These are phyloP conservation scores for Tragelaphus buxtoni DNA, from an alignment of 2,113 vertebrate species.

Conservation along the genomic window DNA sequence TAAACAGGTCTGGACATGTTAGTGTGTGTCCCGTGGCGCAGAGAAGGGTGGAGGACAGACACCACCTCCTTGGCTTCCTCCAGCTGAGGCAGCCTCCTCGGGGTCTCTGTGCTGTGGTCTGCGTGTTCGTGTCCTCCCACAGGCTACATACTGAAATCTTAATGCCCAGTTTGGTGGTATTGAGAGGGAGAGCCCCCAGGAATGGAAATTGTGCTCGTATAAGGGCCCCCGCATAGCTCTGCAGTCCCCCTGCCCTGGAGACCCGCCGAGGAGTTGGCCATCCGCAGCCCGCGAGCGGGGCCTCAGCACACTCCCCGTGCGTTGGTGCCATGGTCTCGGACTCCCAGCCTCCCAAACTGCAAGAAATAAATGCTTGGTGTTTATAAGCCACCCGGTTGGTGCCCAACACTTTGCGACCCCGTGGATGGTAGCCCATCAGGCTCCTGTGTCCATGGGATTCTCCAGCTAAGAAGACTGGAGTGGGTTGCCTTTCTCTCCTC, in stretches of 20 bases:
- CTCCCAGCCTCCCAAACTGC: neutral
- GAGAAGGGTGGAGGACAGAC: rapidly evolving
- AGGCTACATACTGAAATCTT: neutral
- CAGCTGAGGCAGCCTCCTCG: neutral
- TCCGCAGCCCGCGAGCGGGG: neutral
- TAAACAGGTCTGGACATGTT: neutral
- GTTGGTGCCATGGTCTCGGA: rapidly evolving
- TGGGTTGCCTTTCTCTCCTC: neutral
- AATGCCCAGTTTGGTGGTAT: too few species aligned
- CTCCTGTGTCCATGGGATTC: neutral
- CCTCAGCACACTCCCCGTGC: neutral
- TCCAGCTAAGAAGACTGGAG: neutral
- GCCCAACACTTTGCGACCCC: rapidly evolving
- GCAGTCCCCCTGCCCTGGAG: neutral
- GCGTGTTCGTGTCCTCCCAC: too few species aligned
- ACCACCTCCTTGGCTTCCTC: neutral
- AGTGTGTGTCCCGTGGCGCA: too few species aligned
- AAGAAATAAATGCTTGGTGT: neutral
- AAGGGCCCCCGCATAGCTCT: neutral
- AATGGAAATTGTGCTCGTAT: neutral
- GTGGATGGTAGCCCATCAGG: rapidly evolving
- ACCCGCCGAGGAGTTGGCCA: neutral
- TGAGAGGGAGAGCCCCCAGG: neutral
- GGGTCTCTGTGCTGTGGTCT: neutral
- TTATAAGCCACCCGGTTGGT: neutral